Percentiles rank a stretch among this genome's conserved stretches.
Evolutionary conservation across 35 echinoderm and acorn worm genomes (phyloP).

Genomic region (Stichopus chloronotus): DNA sequence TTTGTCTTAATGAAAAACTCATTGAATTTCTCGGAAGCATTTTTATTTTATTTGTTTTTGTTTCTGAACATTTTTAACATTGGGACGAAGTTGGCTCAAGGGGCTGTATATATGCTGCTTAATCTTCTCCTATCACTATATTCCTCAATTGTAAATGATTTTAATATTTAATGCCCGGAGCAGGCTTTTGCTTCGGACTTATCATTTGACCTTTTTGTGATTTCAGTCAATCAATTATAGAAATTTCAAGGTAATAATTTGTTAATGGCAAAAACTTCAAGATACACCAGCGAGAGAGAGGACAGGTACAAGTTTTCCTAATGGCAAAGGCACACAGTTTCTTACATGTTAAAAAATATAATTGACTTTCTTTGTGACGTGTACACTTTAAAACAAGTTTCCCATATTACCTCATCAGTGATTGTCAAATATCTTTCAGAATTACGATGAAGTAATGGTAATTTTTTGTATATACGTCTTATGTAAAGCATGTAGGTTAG

Average conservation of each 20-base stretch:
- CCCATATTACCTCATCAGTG: too few species aligned
- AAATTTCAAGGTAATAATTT: neutral
- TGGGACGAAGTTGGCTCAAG: neutral
- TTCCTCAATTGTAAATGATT: neutral
- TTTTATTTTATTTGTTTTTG: neutral
- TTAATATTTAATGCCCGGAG: neutral
- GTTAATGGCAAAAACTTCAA: neutral
- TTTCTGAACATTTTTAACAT: neutral
- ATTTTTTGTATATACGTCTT: too few species aligned
- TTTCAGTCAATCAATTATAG: neutral
- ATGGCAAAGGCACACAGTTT: too few species aligned
- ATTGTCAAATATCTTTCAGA: too few species aligned
- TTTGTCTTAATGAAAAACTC: neutral
- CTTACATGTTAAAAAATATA: too few species aligned
- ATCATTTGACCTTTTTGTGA: neutral
- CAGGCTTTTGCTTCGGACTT: neutral
- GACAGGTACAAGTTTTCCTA: too few species aligned
- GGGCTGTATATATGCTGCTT: neutral
- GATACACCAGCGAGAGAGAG: too few species aligned
- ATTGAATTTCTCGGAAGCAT: neutral
- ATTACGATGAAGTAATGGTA: too few species aligned
- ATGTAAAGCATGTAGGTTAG: too few species aligned
- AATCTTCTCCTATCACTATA: neutral
- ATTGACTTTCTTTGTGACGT: too few species aligned
- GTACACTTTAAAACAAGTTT: too few species aligned